Evolutionary conservation across 1,140 invertebrate genomes (phyloP).

Genomic region (Apocrypta bakeri): DNA sequence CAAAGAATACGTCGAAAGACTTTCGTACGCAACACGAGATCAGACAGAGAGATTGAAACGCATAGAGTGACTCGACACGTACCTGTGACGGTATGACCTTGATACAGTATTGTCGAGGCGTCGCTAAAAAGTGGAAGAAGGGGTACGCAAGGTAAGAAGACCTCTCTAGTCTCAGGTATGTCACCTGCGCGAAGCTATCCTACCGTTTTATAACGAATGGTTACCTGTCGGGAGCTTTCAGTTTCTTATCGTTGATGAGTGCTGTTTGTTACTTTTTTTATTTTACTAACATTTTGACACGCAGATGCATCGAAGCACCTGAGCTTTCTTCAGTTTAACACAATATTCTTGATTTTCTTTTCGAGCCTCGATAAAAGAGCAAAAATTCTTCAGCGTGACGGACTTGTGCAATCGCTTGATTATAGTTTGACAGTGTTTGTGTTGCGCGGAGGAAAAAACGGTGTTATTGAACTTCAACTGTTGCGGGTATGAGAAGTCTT

Average conservation of each 20-base stretch:
- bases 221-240: conserved; percentile 36
- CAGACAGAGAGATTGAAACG: too few species aligned
- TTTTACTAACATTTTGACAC: not conserved
- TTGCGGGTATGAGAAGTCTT: not conserved
- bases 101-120: conserved; percentile 22
- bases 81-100: conserved; percentile 13
- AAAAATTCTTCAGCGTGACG: not conserved
- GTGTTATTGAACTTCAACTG: conserved; percentile 1
- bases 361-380: not conserved
- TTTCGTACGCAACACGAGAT: too few species aligned
- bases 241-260: conserved; percentile 43
- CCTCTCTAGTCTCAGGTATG: conserved; percentile 31
- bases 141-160: conserved; percentile 14
- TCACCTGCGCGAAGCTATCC: not conserved
- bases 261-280: not conserved
- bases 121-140: conserved; percentile 23
- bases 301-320: not conserved
- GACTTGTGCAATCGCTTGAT: not conserved
- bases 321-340: not conserved
- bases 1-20: too few species aligned
- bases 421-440: not conserved
- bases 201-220: conserved; percentile 20
- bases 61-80: too few species aligned
- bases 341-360: not conserved
- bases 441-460: not conserved